Conservation (phyloP, 2,888 invertebrate species). For the Timema podura region DNA sequence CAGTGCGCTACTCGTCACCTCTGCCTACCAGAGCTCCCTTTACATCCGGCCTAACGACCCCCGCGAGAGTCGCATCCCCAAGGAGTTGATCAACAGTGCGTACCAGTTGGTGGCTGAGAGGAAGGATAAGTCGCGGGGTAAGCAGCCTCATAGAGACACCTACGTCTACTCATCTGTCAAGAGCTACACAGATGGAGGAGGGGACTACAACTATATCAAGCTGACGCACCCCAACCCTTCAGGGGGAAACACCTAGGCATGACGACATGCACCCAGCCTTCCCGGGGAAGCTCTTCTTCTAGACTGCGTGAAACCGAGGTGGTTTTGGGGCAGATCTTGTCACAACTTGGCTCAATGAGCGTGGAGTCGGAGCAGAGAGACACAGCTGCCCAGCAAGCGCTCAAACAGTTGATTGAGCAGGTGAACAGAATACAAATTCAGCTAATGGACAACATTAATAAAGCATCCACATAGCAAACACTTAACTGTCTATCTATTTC, state of each 20-base stretch:
- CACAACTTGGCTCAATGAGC: not conserved
- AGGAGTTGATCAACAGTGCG: constrained; percentile 66
- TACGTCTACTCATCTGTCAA: not conserved
- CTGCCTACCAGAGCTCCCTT: constrained; percentile 66
- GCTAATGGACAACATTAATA: too few species aligned
- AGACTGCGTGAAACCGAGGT: not conserved
- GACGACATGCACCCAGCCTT: too few species aligned
- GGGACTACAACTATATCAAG: constrained; percentile 12
- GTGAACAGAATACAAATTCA: not conserved
- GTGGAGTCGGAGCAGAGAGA: not conserved
- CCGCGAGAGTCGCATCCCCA: constrained; percentile 69
- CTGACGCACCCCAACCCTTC: constrained; percentile 1
- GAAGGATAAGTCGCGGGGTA: constrained; percentile 44
- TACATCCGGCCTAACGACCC: constrained; percentile 81
- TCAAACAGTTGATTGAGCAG: not conserved
- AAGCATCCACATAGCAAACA: too few species aligned
- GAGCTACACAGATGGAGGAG: not conserved
- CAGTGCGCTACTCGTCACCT: constrained; percentile 70
- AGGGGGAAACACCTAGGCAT: too few species aligned
- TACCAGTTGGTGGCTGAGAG: constrained; percentile 70
- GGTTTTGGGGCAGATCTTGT: not conserved
- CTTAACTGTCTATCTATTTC: too few species aligned
- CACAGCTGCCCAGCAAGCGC: not conserved
- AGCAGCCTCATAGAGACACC: constrained; percentile 43
- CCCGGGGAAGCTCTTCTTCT: too few species aligned